Percentiles rank a stretch among this genome's conserved stretches.
These are phyloP conservation scores for Phengaris arion DNA, from an alignment of 2,888 invertebrate genomes.

Conservation along the genomic window DNA sequence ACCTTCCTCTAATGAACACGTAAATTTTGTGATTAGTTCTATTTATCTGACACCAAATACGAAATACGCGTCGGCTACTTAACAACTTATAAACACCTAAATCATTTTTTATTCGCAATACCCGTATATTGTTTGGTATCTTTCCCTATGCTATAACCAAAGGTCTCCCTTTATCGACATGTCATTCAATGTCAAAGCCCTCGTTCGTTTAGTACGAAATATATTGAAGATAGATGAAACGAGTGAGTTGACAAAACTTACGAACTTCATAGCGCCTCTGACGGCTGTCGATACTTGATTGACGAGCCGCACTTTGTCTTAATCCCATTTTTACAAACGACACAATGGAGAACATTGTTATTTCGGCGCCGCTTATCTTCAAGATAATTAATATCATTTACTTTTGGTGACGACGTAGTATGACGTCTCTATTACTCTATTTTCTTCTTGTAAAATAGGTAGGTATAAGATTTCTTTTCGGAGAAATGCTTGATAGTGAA, in stretches of 20 bases:
- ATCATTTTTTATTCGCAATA: background rate
- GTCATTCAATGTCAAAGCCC: background rate
- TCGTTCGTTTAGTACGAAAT: constrained; percentile 28
- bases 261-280: constrained; percentile 36
- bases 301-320: constrained; percentile 50
- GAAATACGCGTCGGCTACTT: too few relatives aligned
- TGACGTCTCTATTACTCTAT: background rate
- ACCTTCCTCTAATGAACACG: too few relatives aligned
- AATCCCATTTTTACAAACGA: constrained; percentile 46
- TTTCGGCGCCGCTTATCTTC: background rate
- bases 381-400: constrained; percentile 2
- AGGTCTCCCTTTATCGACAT: constrained; percentile 1
- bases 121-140: constrained; percentile 11
- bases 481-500: too few relatives aligned
- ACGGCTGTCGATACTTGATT: constrained; percentile 43
- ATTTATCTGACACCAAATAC: too few relatives aligned
- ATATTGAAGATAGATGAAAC: constrained; percentile 35
- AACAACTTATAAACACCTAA: background rate
- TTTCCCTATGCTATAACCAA: constrained; percentile 13
- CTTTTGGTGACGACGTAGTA: background rate
- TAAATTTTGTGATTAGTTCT: too few relatives aligned
- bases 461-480: too few relatives aligned
- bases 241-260: constrained; percentile 42
- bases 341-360: constrained; percentile 29
- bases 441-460: background rate